Evolutionary conservation across 2,113 vertebrate species (phyloP), one percentile per base, ranked within the genome.

Genomic region (Zosterops hypoxanthus): DNA sequence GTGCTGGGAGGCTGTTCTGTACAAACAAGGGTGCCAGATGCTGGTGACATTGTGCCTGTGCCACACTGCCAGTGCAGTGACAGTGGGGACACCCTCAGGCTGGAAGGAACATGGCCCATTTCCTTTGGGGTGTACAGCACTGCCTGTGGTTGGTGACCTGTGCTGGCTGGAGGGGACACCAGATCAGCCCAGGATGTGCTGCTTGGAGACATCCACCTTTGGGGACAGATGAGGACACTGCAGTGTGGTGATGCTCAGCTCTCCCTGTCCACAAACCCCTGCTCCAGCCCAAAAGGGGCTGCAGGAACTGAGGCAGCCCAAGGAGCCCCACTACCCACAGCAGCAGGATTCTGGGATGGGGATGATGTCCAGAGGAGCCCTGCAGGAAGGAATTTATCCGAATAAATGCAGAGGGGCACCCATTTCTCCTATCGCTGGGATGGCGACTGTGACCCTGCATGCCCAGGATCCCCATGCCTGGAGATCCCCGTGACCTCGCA

Each of bases 361-460:
- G 46, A 26, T 50, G 1, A 2, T 1, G 49, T 16, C 2, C 44
- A 22, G 63, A 52, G 33, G 34, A 50, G 13, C 39, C 53, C 31
- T 8, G 17, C 53, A 36, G 46, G 44, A 36, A 36, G 33, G 44
- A 36, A 33, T 52, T 44, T 2, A 44, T 36, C 6, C 3, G 1
- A 14, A 5, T 8, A 11, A 26, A 26, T 31, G 21, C 17, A 64
- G 25, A 59, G 22, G 22, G 8, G 14, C 36, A 3, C 36, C 31
- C 53, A 3, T 52, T 77, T 44, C 72, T 60, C 14, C 53, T 14
- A 0, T 23, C 33, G 0, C 39, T 1, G 8, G 22, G 26, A 6
- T 16, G 5, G 59, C 20, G 25, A 28, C 7, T 0, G 42, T 70
- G 81, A 50, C 64, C 50, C 56, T 0, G 0, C 36, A 2, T 0